Conservation (phyloP, 2,113 vertebrate genomes). For the Hypomesus transpacificus region DNA sequence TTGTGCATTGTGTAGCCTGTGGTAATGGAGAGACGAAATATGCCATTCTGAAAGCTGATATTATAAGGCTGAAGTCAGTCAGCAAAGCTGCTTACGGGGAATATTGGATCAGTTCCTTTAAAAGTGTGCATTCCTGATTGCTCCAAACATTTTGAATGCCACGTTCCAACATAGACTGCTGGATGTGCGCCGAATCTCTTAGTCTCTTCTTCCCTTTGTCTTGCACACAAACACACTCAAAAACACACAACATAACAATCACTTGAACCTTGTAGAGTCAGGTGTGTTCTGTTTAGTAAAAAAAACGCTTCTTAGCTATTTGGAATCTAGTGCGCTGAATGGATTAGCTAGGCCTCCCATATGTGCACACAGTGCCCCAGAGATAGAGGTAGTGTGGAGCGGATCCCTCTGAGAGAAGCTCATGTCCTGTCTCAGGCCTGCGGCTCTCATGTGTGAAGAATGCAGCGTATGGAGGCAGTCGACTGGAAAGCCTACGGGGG, state of each 20-base stretch:
- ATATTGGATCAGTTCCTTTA: not conserved
- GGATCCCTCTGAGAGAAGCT: conserved; percentile 48
- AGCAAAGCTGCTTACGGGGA: not conserved
- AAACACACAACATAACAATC: not conserved
- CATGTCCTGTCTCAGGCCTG: conserved; percentile 52
- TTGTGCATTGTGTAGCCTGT: conserved; percentile 12
- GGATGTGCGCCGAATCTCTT: not conserved
- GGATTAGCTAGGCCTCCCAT: conserved; percentile 36
- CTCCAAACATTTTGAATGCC: not conserved
- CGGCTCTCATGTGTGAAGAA: conserved; percentile 62
- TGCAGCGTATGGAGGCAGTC: conserved; percentile 67
- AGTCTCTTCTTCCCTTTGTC: no score
- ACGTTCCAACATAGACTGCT: not conserved
- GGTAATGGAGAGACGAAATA: conserved; percentile 11
- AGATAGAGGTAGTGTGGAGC: conserved; percentile 44
- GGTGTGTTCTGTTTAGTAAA: conserved; percentile 12
- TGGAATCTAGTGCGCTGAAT: conserved; percentile 32
- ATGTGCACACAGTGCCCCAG: conserved; percentile 39
- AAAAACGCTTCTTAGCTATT: not conserved
- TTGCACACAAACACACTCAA: not conserved
- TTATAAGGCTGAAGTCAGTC: conserved; percentile 4
- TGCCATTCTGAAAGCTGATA: conserved; percentile 24
- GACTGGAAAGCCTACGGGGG: conserved; percentile 52
- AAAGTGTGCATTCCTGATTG: not conserved
- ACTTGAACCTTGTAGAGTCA: not conserved